Percentiles rank a stretch among this genome's conserved stretches.
Evolutionary conservation across 2,888 invertebrate species (phyloP).

Genomic region (Leucoma salicis): DNA sequence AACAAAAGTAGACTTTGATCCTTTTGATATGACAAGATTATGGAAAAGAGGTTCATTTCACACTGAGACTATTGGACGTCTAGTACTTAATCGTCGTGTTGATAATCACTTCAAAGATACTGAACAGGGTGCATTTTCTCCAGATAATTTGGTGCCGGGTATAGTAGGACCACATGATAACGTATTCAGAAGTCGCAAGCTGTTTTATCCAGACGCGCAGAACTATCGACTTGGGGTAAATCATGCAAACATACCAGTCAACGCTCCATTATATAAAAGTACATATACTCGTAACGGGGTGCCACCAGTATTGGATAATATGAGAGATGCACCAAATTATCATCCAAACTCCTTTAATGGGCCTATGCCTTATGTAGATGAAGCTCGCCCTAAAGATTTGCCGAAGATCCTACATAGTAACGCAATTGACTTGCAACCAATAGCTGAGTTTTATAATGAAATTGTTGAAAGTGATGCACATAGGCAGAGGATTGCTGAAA

Average conservation of each 20-base stretch:
- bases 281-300: constrained; percentile 73
- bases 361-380: constrained; percentile 84
- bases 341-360: constrained; percentile 96
- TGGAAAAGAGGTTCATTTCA: constrained; percentile 62
- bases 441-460: constrained; percentile 86
- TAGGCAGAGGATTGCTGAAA: constrained; percentile 25
- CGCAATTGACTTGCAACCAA: constrained; percentile 78
- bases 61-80: constrained; percentile 49
- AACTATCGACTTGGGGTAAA: constrained; percentile 58
- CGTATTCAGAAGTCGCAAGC: constrained; percentile 48
- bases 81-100: constrained; percentile 49
- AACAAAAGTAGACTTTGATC: constrained; percentile 6
- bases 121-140: constrained; percentile 54
- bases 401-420: constrained; percentile 39
- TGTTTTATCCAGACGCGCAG: constrained; percentile 55
- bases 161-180: constrained; percentile 57
- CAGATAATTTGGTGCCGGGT: constrained; percentile 62
- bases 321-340: constrained; percentile 94
- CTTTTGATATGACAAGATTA: constrained; percentile 21
- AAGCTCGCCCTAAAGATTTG: constrained; percentile 40
- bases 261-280: constrained; percentile 48
- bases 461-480: constrained; percentile 29
- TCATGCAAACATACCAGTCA: constrained; percentile 54
- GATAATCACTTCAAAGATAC: constrained; percentile 51
- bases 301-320: constrained; percentile 87